Evolutionary conservation across 2,113 vertebrate genomes (phyloP).

Genomic region (Dromas ardeola): DNA sequence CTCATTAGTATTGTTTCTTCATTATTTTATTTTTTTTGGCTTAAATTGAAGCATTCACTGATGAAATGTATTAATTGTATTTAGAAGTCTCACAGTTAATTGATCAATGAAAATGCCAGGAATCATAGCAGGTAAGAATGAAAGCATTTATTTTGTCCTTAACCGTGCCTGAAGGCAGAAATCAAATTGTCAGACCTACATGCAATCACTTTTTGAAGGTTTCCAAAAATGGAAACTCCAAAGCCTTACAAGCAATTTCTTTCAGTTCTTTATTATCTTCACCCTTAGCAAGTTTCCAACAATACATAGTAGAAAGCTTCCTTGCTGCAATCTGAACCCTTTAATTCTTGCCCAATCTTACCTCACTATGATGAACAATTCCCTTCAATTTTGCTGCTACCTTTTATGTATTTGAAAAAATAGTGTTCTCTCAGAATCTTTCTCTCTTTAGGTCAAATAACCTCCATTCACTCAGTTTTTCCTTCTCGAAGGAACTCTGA

Average conservation of each 20-base stretch:
- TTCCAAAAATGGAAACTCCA: neutral
- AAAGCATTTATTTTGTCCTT: neutral
- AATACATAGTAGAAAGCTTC: neutral
- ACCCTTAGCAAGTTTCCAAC: neutral
- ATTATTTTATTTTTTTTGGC: neutral
- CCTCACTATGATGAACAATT: neutral
- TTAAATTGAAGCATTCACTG: neutral
- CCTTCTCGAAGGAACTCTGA: neutral
- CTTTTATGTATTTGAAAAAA: neutral
- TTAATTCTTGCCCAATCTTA: neutral
- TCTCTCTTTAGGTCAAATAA: neutral
- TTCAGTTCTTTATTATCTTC: neutral
- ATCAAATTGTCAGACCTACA: neutral
- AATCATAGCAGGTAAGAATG: neutral
- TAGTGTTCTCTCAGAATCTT: neutral
- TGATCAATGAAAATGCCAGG: neutral
- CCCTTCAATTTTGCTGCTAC: neutral
- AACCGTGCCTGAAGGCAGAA: neutral
- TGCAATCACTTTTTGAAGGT: neutral
- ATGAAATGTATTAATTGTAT: neutral
- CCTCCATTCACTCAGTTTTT: neutral
- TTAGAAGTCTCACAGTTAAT: neutral
- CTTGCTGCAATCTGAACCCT: neutral
- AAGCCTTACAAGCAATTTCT: neutral
- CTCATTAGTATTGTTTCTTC: neutral